phyloP scores from a whole-genome alignment of 2,113 vertebrate genomes.

The Nestor notabilis region DNA sequence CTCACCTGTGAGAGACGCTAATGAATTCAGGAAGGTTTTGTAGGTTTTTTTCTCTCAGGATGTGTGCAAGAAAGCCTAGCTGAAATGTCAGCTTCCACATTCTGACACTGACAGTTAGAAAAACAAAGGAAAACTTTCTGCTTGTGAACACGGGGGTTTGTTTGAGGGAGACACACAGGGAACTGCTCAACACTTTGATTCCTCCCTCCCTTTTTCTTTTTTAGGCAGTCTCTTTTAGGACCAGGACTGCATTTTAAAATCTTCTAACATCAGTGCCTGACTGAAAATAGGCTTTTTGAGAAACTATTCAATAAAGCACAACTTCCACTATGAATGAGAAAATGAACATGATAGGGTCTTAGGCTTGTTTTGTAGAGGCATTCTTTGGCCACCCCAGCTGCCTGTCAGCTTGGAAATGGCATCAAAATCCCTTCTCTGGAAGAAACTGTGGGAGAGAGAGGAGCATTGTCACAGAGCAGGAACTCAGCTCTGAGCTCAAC shows the following conservation, averaged over 20 bases:
- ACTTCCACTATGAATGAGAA: not conserved
- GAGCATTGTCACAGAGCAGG: not conserved
- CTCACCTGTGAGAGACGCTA: not conserved
- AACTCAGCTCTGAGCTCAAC: not conserved
- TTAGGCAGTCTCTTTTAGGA: not conserved
- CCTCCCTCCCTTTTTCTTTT: rapidly evolving
- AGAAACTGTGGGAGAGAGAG: not conserved
- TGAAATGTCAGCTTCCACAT: not conserved
- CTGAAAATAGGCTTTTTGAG: not conserved
- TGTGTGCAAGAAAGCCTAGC: not conserved
- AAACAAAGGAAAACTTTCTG: not conserved
- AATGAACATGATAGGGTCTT: not conserved
- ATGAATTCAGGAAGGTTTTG: not conserved
- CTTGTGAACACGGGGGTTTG: not conserved
- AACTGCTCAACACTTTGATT: not conserved
- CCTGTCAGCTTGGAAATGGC: not conserved
- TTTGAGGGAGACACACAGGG: not conserved
- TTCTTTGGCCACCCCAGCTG: not conserved
- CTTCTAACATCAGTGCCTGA: not conserved
- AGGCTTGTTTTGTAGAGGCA: not conserved
- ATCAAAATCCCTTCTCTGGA: not conserved
- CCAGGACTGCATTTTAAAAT: not conserved
- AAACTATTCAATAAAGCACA: not conserved
- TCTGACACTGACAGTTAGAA: not conserved
- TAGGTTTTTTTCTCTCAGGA: not conserved